Conservation (phyloP, 2,888 invertebrate genomes). For the Callinectes sapidus region DNA sequence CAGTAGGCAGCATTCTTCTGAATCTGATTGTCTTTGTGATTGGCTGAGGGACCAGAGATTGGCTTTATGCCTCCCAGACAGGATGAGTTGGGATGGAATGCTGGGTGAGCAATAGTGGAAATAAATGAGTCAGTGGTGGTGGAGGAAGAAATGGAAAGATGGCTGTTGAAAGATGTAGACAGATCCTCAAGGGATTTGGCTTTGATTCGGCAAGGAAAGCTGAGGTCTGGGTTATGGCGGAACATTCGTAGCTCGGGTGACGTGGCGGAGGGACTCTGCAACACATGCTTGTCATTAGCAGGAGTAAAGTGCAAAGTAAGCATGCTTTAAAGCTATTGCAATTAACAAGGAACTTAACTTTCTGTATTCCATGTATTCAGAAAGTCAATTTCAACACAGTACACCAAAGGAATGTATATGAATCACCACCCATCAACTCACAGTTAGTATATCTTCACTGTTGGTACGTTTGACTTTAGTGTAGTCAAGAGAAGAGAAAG, state of each 20-base stretch:
- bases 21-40: background rate
- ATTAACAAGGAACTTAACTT: background rate
- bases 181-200: slow-evolving; percentile 63
- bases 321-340: background rate
- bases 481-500: slow-evolving; percentile 45
- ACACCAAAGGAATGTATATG: background rate
- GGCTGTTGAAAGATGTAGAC: slow-evolving; percentile 2
- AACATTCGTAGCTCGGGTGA: slow-evolving; percentile 59
- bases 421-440: slow-evolving; percentile 43
- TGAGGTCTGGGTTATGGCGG: slow-evolving; percentile 50
- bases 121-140: background rate
- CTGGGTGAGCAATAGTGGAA: slow-evolving; percentile 46
- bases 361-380: background rate
- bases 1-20: background rate
- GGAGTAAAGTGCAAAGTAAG: background rate
- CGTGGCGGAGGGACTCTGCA: slow-evolving; percentile 61
- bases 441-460: slow-evolving; percentile 62
- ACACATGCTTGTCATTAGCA: slow-evolving; percentile 33
- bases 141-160: background rate
- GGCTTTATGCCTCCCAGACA: background rate
- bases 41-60: background rate
- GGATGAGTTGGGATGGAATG: slow-evolving; percentile 15
- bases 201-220: slow-evolving; percentile 43
- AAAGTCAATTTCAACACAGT: background rate
- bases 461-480: slow-evolving; percentile 49